These are phyloP conservation scores for Tonatia bakeri DNA, from an alignment of 2,113 vertebrate genomes.

Conservation along the genomic window DNA sequence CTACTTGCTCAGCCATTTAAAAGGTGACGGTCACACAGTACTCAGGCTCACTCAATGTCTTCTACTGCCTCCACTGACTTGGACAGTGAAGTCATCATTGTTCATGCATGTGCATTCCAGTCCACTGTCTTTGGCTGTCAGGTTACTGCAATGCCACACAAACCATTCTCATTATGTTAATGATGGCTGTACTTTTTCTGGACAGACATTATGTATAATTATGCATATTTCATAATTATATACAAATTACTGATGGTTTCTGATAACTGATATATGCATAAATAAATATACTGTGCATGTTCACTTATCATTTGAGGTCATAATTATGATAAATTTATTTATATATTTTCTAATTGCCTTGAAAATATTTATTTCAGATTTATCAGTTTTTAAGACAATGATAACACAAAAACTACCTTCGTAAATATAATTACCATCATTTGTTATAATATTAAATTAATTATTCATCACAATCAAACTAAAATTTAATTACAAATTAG, in stretches of 20 bases:
- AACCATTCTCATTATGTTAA: too few relatives aligned
- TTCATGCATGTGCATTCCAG: too few relatives aligned
- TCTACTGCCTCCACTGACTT: too few relatives aligned
- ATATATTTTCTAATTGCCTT: not conserved
- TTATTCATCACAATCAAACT: not conserved
- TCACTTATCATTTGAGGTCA: not conserved
- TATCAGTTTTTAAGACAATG: not conserved
- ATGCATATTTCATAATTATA: too few relatives aligned
- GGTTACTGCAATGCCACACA: too few relatives aligned
- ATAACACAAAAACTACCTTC: not conserved
- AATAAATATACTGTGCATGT: not conserved
- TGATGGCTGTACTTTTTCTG: too few relatives aligned
- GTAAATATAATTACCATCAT: not conserved
- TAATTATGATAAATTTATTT: not conserved
- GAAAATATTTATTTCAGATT: not conserved
- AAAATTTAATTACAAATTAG: not conserved
- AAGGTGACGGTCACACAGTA: too few relatives aligned
- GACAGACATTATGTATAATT: too few relatives aligned
- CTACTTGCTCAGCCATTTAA: too few relatives aligned
- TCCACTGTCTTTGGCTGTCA: too few relatives aligned
- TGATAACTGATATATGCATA: not conserved
- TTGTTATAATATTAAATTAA: not conserved
- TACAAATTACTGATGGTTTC: not conserved
- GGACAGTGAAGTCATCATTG: too few relatives aligned
- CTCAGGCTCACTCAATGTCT: too few relatives aligned